Evolutionary conservation across 2,113 vertebrate genomes (phyloP).

Genomic region (Sebastes fasciatus): DNA sequence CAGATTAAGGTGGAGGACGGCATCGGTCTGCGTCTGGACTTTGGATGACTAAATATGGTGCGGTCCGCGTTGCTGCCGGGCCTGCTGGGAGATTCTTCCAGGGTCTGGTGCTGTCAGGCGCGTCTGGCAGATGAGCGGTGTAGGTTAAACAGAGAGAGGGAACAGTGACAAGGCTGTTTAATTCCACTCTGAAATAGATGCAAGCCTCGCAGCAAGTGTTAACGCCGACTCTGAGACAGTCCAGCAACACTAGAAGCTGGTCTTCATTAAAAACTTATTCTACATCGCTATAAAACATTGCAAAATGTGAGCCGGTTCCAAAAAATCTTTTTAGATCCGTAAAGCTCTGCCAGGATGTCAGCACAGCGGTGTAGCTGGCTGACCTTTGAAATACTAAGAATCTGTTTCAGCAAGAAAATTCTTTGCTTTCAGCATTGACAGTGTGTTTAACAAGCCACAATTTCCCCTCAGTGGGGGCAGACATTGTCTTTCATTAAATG

Average conservation of each 20-base stretch:
- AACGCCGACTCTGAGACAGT: conserved; percentile 6
- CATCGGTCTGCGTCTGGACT: conserved; percentile 59
- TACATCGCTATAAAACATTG: conserved; percentile 31
- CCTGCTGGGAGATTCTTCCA: conserved; percentile 69
- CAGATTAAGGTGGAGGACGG: conserved; percentile 63
- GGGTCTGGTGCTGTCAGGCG: conserved; percentile 72
- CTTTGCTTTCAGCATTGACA: conserved; percentile 46
- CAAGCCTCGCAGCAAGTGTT: conserved; percentile 28
- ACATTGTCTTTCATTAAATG: conserved; percentile 67
- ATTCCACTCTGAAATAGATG: conserved; percentile 57
- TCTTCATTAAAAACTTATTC: conserved; percentile 35
- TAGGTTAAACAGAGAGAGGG: conserved; percentile 76
- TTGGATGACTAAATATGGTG: conserved; percentile 83
- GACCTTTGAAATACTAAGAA: conserved; percentile 56
- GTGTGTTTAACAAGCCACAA: conserved; percentile 64
- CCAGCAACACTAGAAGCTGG: conserved; percentile 16
- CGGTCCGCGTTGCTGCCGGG: conserved; percentile 53
- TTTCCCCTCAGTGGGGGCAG: conserved; percentile 39
- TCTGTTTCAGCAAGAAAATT: conserved; percentile 45
- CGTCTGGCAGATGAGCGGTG: conserved; percentile 66
- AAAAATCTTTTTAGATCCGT: conserved; percentile 22
- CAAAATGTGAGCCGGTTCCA: conserved; percentile 27
- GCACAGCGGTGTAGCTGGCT: conserved; percentile 37
- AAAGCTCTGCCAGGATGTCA: conserved; percentile 42
- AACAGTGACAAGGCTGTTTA: conserved; percentile 70